Evolutionary conservation across 92 coral and sea anemone genomes (phyloP), one percentile per base, ranked within the genome.

Genomic region (Diadumene lineata): DNA sequence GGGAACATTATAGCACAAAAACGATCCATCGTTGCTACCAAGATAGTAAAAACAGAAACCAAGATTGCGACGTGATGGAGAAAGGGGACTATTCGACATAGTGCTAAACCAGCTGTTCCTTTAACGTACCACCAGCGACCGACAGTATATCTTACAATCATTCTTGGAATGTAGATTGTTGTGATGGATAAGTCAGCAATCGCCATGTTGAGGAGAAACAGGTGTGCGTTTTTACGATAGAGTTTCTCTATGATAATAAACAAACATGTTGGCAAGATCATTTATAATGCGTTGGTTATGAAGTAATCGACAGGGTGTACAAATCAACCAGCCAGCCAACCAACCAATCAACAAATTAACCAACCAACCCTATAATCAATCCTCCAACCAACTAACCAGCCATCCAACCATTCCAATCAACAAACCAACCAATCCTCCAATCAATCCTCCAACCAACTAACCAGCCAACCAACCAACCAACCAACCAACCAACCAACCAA

Each of bases 41-140:
- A 53, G 34, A 84, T 50, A 0, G 80, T 78, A 7, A 84, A 81
- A 28, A 78, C 64, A 2, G 88, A 84, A 28, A 78, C 88, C 56
- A 78, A 16, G n/a, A 84, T 78, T 24, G 84, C 56, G 4, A 70
- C 44, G 27, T 69, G 82, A 64, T 83, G 87, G 16, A 83, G 38
- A 70, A 70, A 77, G 0, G 87, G 87, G 18, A 77, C 87, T 1
- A 64, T 28, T 61, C 78, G 78, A 27, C 87, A 83, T 18, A 84
- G 60, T 4, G 73, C 70, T 32, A 34, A 50, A n/a, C 88, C 88
- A 28, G 78, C 32, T 1, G 61, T 51, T 3, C 84, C 88, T 8
- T 56, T 70, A 6, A 77, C 74, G 0, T 68, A 29, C 88, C 88
- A 84, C 0, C 11, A 29, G 1, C 27, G 51, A 7, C 87, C 87